A percentile compares a stretch with the other conserved stretches of the same genome.
phyloP scores from a whole-genome alignment of 1,140 invertebrate genomes.

The Ceratosolen fusciceps region DNA sequence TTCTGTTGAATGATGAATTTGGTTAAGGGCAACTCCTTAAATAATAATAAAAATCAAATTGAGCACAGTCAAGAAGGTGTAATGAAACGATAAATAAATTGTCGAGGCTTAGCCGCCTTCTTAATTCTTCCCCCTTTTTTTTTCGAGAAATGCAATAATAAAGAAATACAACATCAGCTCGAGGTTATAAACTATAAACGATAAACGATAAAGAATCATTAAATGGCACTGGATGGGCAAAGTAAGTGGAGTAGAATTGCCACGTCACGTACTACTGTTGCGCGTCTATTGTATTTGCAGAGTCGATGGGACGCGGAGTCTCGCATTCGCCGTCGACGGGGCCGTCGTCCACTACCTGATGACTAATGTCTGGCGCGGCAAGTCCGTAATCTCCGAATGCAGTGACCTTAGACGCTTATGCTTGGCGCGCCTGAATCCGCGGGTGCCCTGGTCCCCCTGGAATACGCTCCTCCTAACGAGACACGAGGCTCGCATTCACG shows the following conservation, averaged over 20 bases:
- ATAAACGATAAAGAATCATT: no score
- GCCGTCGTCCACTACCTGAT: constrained; percentile 77
- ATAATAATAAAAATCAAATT: background rate
- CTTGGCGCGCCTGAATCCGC: constrained; percentile 74
- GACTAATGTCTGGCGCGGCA: constrained; percentile 78
- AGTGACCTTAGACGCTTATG: constrained; percentile 74
- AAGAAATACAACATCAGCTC: no score
- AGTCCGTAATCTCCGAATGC: constrained; percentile 78
- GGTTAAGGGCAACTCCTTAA: background rate
- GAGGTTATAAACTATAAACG: no score
- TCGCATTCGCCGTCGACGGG: constrained; percentile 76
- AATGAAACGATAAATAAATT: no score
- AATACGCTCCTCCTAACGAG: constrained; percentile 78
- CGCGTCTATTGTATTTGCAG: no score
- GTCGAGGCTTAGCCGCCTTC: no score
- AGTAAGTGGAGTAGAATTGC: no score
- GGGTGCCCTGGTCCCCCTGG: constrained; percentile 79
- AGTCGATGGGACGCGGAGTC: constrained; percentile 50
- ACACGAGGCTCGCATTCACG: constrained; percentile 75
- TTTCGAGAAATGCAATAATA: no score
- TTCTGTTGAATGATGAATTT: background rate
- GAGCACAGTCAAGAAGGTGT: background rate
- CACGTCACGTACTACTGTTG: no score
- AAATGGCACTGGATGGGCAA: no score
- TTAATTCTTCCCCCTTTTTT: no score